Base-by-base conservation (phyloP, 2,888 invertebrate genomes). In the Himalopsyche anomala region DNA sequence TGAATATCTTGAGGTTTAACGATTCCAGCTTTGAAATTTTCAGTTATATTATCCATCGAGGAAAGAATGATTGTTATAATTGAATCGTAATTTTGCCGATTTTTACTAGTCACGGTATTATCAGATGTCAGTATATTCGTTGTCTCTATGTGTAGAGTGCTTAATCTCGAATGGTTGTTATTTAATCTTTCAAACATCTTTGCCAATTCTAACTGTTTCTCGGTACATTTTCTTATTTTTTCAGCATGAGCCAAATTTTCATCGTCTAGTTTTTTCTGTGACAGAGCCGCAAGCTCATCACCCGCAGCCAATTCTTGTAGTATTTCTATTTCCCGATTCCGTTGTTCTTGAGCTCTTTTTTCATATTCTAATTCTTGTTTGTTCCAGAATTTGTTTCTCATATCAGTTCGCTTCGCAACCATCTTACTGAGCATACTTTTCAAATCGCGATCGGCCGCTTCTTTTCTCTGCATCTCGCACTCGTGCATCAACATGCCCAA, bases 131-230 rank as follows among this genome's bases (percentile, higher is more conserved):
- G 90, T n/a, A 93, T 89, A 19, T 91, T 90, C 4, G 91, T 91
- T 81, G 95, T 94, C 87, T 93, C 92, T 91, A 94, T 94, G 89
- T 94, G 95, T 87, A 92, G 91, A n/a, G 90, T 90, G 83, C 92
- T 92, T 89, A 95, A 95, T 89, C 93, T 93, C 0, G 92, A 91
- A 88, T 95, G 94, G 88, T 94, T 94, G 79, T 93, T 92, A 42
- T 93, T 93, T 28, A 95, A 93, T 0, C 93, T 91, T n/a, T 94
- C 94, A 88, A 94, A 92, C 82, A 92, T 90, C 6, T 91, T 91
- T 8, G 91, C 91, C 0, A 92, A 92, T 89, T 91, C 92, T 84
- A 92, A 92, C 89, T 93, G 92, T 89, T 94, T 92, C 89, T 94
- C 93, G 86, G 93, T 90, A 89, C 93, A 92, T 88, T 90, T 92